Conservation (phyloP, 2,888 invertebrate genomes). For the Calephelis perditalis region DNA sequence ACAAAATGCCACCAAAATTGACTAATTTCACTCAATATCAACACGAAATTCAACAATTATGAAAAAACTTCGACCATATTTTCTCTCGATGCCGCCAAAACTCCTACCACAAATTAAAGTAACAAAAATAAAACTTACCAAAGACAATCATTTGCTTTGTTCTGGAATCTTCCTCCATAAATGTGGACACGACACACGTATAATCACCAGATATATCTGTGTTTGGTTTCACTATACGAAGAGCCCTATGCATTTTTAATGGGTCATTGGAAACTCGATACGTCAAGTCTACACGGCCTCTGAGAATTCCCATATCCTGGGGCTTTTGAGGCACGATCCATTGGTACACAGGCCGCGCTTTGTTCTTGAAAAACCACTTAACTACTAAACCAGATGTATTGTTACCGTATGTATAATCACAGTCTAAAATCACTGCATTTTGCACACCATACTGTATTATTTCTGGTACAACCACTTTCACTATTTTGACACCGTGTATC, state of each 20-base stretch:
- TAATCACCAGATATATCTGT: constrained; percentile 86
- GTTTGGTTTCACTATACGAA: constrained; percentile 84
- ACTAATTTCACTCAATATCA: too few relatives aligned
- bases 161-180: constrained; percentile 82
- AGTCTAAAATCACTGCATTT: constrained; percentile 83
- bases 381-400: constrained; percentile 83
- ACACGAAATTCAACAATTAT: too few relatives aligned
- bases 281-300: constrained; percentile 79
- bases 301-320: constrained; percentile 79
- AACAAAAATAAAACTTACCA: constrained; percentile 65
- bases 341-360: constrained; percentile 84
- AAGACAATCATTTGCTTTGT: constrained; percentile 82
- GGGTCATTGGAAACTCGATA: constrained; percentile 82
- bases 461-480: constrained; percentile 79
- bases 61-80: too few relatives aligned
- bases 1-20: too few relatives aligned
- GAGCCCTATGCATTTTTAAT: constrained; percentile 83
- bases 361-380: constrained; percentile 86
- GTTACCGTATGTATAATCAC: constrained; percentile 82
- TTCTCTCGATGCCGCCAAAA: too few relatives aligned
- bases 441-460: constrained; percentile 80
- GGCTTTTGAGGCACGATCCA: constrained; percentile 85
- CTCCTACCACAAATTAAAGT: neutral
- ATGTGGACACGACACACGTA: constrained; percentile 85
- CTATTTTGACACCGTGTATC: constrained; percentile 78